These are phyloP conservation scores for Gopherus evgoodei DNA, from an alignment of 2,113 vertebrate genomes.

Conservation along the genomic window DNA sequence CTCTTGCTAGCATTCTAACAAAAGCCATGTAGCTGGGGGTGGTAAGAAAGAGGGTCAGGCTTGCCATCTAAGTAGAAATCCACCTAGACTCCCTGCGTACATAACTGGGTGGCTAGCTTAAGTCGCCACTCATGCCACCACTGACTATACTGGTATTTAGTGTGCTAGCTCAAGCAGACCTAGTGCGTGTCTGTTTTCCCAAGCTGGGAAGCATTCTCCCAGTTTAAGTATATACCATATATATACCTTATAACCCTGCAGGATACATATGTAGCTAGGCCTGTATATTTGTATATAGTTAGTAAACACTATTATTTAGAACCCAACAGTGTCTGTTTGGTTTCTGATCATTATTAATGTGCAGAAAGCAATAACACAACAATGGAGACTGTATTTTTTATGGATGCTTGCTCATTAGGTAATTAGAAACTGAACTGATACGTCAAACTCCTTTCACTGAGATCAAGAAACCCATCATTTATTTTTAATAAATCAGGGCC, in stretches of 20 bases:
- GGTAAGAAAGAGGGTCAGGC: not conserved
- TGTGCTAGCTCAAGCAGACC: not conserved
- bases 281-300: not conserved
- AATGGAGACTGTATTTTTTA: not conserved
- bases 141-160: not conserved
- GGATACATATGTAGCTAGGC: not conserved
- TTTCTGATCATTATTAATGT: not conserved
- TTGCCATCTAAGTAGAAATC: not conserved
- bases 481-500: not conserved
- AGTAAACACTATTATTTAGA: not conserved
- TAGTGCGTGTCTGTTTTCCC: not conserved
- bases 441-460: not conserved
- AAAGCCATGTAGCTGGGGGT: not conserved
- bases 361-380: not conserved
- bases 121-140: not conserved
- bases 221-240: not conserved
- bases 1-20: not conserved
- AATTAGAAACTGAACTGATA: not conserved
- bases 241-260: not conserved
- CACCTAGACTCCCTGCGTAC: not conserved
- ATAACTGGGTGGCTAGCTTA: not conserved
- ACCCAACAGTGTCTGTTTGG: not conserved
- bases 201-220: not conserved
- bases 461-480: rapidly evolving
- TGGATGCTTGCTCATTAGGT: not conserved